Evolutionary conservation across 2,888 invertebrate species (phyloP), one percentile per base, ranked within the genome.

Genomic region (Luperina nickerlii): DNA sequence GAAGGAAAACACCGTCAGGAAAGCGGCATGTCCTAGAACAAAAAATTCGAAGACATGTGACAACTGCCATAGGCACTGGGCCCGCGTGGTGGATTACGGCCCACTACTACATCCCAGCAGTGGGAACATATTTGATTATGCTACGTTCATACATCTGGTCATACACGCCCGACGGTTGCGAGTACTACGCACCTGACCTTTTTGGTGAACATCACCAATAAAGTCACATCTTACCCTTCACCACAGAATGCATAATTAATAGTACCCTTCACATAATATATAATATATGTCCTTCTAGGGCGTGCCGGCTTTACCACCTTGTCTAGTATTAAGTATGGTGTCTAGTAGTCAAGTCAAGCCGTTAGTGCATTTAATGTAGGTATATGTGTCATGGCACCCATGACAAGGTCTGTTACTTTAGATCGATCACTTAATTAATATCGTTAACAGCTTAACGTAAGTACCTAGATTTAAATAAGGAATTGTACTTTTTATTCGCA

Each of bases 331-430:
- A 32, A 15, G 32, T n/a, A 70, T 24, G 45, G 63, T 72, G 20
- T 15, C 45, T 48, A 54, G 24, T 54, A 74, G 24, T 42, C 72
- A 32, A 60, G 45, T 74, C 74, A 74, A 45, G 24, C 1, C 32
- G n/a, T 75, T 45, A 48, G n/a, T 32, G 32, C 11, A 45, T 48
- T 32, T 75, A 54, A 51, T 38, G 76, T 32, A 42, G 24, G 27
- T 76, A 51, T 76, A 18, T 77, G 54, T 75, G 74, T 75, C 75
- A 54, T 45, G 65, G 76, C 78, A 20, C 18, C 65, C 65, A 45
- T 45, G 32, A 54, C 32, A 54, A 54, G 45, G 54, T 65, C 32
- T 8, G 32, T n/a, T 32, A 54, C 42, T 65, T 78, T 27, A 13
- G 42, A 78, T 4, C 18, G 38, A 20, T 42, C 5, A 13, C 27